phyloP scores from a whole-genome alignment of 2,888 invertebrate species.

The Synergus umbraculus region DNA sequence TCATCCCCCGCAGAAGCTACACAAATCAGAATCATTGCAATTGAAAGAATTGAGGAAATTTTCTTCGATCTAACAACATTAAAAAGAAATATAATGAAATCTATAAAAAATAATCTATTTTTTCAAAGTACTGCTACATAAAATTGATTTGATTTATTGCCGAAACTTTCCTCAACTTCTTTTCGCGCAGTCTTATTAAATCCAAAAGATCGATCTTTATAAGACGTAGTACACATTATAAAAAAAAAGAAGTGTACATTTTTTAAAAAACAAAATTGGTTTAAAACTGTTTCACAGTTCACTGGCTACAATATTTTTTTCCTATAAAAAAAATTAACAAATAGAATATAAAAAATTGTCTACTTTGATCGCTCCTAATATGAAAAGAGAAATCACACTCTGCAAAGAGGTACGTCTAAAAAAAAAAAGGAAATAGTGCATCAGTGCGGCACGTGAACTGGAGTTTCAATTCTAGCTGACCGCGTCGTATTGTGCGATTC shows the following conservation, averaged over 20 bases:
- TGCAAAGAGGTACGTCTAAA: constrained; percentile 59
- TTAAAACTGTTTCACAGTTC: constrained; percentile 29
- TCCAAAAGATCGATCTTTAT: constrained; percentile 1
- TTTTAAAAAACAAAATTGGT: constrained; percentile 41
- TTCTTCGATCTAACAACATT: not conserved
- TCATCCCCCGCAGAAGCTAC: constrained; percentile 13
- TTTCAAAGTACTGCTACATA: not conserved
- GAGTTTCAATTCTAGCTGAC: constrained; percentile 57
- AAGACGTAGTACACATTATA: not conserved
- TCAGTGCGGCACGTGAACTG: constrained; percentile 61
- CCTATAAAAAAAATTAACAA: constrained; percentile 41
- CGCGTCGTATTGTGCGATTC: constrained; percentile 59
- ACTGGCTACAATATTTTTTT: constrained; percentile 36
- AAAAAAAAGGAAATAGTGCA: constrained; percentile 58
- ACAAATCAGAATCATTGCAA: not conserved
- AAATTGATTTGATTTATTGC: not conserved
- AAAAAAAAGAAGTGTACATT: not conserved
- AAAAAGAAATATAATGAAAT: not conserved
- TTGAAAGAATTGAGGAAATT: not conserved
- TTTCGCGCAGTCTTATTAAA: not conserved
- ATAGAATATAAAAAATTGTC: constrained; percentile 43
- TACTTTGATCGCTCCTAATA: constrained; percentile 41
- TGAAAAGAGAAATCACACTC: constrained; percentile 51
- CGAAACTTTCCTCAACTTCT: not conserved
- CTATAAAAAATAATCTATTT: not conserved